Percentiles rank a stretch among this genome's conserved stretches.
phyloP scores from a whole-genome alignment of 2,113 vertebrate species.

The Equus quagga region DNA sequence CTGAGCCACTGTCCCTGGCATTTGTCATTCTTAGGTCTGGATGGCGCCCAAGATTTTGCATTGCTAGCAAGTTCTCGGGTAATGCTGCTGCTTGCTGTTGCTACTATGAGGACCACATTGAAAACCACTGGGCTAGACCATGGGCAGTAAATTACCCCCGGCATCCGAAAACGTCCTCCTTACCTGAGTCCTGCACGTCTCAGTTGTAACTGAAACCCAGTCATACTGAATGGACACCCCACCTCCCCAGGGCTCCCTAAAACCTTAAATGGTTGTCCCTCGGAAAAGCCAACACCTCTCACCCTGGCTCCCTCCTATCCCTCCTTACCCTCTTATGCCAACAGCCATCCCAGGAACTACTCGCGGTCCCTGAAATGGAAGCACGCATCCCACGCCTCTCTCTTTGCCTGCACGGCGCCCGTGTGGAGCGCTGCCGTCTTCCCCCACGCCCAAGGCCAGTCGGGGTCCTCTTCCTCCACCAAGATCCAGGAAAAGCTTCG shows the following conservation, averaged over 20 bases:
- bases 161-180: neutral
- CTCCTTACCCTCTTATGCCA: rapidly evolving
- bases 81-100: neutral
- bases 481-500: neutral
- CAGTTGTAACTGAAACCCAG: neutral
- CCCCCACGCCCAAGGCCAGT: neutral
- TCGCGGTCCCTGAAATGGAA: neutral
- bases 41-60: neutral
- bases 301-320: neutral
- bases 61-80: neutral
- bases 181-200: neutral
- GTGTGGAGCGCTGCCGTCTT: rapidly evolving
- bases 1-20: neutral
- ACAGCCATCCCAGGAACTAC: neutral
- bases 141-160: neutral
- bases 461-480: neutral
- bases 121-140: neutral
- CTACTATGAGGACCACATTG: neutral
- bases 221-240: neutral
- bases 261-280: neutral
- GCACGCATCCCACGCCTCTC: rapidly evolving
- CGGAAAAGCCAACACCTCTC: neutral
- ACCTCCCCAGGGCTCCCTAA: neutral
- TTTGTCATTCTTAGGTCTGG: neutral
- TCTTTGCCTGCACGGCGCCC: neutral